A percentile compares a stretch with the other conserved stretches of the same genome.
Conservation (phyloP, 2,888 invertebrate species). For the Tiphia femorata region DNA sequence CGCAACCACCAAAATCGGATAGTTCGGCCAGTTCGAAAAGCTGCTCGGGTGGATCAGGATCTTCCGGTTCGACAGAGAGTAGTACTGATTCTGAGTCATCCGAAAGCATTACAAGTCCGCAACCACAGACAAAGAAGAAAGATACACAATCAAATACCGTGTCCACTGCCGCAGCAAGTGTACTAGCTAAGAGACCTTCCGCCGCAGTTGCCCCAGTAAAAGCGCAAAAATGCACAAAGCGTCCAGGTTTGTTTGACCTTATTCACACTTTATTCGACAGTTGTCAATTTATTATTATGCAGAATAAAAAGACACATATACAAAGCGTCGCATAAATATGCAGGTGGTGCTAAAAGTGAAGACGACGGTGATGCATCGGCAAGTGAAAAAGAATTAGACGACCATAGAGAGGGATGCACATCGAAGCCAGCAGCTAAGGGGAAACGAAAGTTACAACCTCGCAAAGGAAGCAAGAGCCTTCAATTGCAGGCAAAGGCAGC, state of each 20-base stretch:
- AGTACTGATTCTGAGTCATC: conserved; percentile 82
- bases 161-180: conserved; percentile 33
- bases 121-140: conserved; percentile 61
- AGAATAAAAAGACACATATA: neutral
- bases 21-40: conserved; percentile 77
- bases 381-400: conserved; percentile 64
- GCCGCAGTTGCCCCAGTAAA: conserved; percentile 61
- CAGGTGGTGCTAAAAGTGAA: conserved; percentile 55
- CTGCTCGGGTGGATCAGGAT: conserved; percentile 75
- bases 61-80: conserved; percentile 72
- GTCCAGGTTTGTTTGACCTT: conserved; percentile 52
- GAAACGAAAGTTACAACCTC: conserved; percentile 57
- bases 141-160: conserved; percentile 51
- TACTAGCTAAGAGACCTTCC: conserved; percentile 57
- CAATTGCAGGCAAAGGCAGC: conserved; percentile 69
- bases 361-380: conserved; percentile 64
- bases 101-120: conserved; percentile 70
- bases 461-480: conserved; percentile 61
- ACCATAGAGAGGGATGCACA: conserved; percentile 45
- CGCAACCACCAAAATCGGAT: conserved; percentile 72
- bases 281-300: neutral
- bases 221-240: conserved; percentile 61
- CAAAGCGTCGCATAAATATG: neutral
- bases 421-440: conserved; percentile 55
- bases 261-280: neutral